phyloP scores from a whole-genome alignment of 2,888 invertebrate genomes.

The Ichneumon xanthorius region DNA sequence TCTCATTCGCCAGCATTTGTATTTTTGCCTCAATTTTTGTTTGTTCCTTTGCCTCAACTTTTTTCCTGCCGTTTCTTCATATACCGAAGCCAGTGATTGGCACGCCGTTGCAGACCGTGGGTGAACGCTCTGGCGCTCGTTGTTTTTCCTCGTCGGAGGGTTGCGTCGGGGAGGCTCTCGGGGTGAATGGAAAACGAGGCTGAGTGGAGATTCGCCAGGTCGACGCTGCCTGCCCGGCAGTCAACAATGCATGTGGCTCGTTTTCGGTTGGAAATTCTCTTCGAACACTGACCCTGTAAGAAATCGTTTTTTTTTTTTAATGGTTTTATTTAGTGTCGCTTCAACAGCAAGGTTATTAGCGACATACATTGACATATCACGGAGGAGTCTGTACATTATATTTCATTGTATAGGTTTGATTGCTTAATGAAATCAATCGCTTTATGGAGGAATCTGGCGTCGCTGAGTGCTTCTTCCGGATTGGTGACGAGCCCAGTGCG shows the following conservation, averaged over 20 bases:
- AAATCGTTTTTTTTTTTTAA: too few species aligned
- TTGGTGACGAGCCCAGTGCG: too few species aligned
- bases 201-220: conserved; percentile 14
- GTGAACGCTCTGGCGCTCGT: conserved; percentile 39
- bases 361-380: too few species aligned
- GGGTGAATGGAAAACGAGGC: conserved; percentile 3
- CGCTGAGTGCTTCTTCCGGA: too few species aligned
- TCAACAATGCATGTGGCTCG: conserved; percentile 5
- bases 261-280: conserved; percentile 1
- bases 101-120: conserved; percentile 33
- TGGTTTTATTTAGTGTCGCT: too few species aligned
- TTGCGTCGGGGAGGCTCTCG: conserved; percentile 6
- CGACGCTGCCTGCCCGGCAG: neutral
- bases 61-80: conserved; percentile 1
- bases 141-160: conserved; percentile 37
- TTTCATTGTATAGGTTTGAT: too few species aligned
- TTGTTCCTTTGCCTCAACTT: conserved; percentile 16
- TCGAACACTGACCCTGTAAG: conserved; percentile 1
- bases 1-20: conserved; percentile 37
- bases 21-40: conserved; percentile 10
- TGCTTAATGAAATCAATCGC: too few species aligned
- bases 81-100: conserved; percentile 46
- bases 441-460: too few species aligned
- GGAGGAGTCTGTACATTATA: too few species aligned
- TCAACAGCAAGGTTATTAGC: too few species aligned